Percentiles rank a stretch among this genome's conserved stretches.
phyloP scores from a whole-genome alignment of 2,113 vertebrate genomes.

The Marcusenius ussheri region DNA sequence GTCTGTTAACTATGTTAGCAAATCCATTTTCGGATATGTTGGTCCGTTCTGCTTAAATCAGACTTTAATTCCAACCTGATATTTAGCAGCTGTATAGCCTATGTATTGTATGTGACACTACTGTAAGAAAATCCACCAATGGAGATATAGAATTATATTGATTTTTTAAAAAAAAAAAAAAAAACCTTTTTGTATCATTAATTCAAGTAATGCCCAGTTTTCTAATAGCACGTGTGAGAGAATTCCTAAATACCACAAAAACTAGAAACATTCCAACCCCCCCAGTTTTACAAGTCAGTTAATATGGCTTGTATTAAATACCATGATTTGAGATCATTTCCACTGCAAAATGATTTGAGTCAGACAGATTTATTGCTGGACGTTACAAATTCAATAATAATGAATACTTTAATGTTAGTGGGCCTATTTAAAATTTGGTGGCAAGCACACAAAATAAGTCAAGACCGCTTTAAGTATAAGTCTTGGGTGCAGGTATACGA shows the following conservation, averaged over 20 bases:
- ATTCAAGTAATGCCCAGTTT: neutral
- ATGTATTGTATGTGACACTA: neutral
- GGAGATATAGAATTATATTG: neutral
- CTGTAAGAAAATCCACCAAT: neutral
- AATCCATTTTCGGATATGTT: too few species aligned
- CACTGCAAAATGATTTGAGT: neutral
- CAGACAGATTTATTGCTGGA: neutral
- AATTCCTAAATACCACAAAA: neutral
- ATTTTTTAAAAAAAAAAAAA: too few species aligned
- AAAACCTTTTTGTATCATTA: neutral
- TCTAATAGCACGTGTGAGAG: neutral
- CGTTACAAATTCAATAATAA: neutral
- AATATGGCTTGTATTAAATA: neutral
- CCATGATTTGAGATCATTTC: neutral
- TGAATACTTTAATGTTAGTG: neutral
- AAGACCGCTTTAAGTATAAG: neutral
- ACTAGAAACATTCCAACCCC: neutral
- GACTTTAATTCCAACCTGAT: too few species aligned
- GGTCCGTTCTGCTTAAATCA: too few species aligned
- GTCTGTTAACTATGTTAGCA: neutral
- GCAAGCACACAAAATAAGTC: neutral
- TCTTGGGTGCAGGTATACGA: neutral
- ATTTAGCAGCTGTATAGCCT: neutral
- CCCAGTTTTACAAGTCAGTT: neutral
- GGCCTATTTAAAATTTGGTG: neutral